These are phyloP conservation scores for Ivindomyrus marchei DNA, from an alignment of 2,113 vertebrate genomes.

Conservation along the genomic window DNA sequence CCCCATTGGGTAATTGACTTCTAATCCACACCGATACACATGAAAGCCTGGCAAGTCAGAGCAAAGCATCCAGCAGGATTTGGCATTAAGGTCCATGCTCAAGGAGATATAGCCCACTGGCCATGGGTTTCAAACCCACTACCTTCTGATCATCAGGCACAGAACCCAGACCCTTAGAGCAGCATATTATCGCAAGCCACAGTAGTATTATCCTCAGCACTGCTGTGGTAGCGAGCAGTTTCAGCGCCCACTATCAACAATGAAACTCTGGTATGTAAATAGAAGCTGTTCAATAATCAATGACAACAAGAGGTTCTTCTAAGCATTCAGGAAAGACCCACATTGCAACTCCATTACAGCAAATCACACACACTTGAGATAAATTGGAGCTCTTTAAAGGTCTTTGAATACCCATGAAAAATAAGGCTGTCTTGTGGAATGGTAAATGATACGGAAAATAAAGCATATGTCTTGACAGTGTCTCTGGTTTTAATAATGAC, in stretches of 20 bases:
- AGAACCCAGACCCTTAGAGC: background rate
- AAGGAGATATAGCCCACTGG: background rate
- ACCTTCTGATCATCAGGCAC: background rate
- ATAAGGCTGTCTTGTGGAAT: background rate
- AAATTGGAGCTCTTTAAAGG: background rate
- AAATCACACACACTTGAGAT: constrained; percentile 9
- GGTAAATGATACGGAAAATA: constrained; percentile 9
- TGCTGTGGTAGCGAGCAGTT: background rate
- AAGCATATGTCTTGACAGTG: constrained; percentile 1
- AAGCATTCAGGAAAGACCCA: background rate
- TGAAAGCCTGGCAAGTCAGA: background rate
- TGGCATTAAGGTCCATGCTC: background rate
- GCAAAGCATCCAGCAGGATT: background rate
- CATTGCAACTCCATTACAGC: constrained; percentile 1
- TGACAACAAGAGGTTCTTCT: background rate
- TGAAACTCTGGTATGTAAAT: background rate
- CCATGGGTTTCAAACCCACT: background rate
- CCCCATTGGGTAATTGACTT: background rate
- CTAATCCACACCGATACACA: background rate
- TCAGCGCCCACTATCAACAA: background rate
- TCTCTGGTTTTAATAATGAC: background rate
- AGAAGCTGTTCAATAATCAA: background rate
- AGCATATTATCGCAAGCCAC: background rate
- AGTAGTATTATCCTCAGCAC: background rate
- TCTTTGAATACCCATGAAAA: constrained; percentile 9